Percentiles rank a stretch among this genome's conserved stretches.
Evolutionary conservation across 2,888 invertebrate genomes (phyloP).

Genomic region (Drosophila cognata): DNA sequence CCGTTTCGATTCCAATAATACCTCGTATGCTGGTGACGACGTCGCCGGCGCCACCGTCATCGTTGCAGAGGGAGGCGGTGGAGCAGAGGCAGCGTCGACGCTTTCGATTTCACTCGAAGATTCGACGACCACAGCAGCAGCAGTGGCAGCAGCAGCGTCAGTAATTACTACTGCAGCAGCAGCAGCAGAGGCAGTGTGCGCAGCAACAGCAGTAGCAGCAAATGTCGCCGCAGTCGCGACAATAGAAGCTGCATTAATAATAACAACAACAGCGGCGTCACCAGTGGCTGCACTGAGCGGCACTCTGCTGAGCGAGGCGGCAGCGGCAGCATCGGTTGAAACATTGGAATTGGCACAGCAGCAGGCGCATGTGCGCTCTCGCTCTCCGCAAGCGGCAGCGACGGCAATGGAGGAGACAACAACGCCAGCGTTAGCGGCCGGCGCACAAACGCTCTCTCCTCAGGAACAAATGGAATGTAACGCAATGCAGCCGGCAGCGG

Average conservation of each 20-base stretch:
- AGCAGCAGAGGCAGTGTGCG: constrained; percentile 10
- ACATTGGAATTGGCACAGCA: constrained; percentile 64
- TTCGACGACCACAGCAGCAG: constrained; percentile 4
- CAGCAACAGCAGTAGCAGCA: constrained; percentile 7
- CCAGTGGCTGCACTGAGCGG: constrained; percentile 48
- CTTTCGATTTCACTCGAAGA: constrained; percentile 65
- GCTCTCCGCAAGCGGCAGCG: constrained; percentile 63
- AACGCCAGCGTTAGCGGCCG: constrained; percentile 51
- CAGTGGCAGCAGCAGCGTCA: constrained; percentile 4
- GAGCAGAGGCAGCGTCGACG: constrained; percentile 31
- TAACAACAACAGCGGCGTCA: constrained; percentile 12
- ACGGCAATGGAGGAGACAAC: constrained; percentile 62
- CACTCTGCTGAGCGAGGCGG: constrained; percentile 66
- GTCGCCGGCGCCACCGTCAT: constrained; percentile 32
- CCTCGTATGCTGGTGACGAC: constrained; percentile 69
- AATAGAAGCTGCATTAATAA: constrained; percentile 9
- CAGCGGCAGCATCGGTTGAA: constrained; percentile 62
- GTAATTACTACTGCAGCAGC: constrained; percentile 6
- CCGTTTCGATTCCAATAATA: constrained; percentile 81
- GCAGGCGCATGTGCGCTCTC: constrained; percentile 71
- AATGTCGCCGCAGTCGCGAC: constrained; percentile 1
- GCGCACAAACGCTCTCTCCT: constrained; percentile 44
- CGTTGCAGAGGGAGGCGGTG: constrained; percentile 15
- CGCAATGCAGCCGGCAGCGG: constrained; percentile 26
- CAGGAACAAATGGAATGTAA: constrained; percentile 65